These are phyloP conservation scores for Bombus superbus DNA, from an alignment of 1,140 invertebrate genomes.

Conservation along the genomic window DNA sequence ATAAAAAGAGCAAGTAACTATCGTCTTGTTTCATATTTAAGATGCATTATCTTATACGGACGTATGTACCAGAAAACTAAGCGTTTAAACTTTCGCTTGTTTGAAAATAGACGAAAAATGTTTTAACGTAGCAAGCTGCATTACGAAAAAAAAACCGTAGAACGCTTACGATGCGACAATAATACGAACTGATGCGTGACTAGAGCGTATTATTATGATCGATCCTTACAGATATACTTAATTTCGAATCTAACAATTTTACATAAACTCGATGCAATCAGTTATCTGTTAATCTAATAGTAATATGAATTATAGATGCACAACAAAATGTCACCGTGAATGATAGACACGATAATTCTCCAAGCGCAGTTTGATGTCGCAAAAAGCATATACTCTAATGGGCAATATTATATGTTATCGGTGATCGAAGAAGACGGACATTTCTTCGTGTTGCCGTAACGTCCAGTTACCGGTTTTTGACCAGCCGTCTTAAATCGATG, in stretches of 20 bases:
- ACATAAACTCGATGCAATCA: conserved; percentile 9
- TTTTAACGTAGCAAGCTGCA: conserved; percentile 16
- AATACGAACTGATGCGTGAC: conserved; percentile 40
- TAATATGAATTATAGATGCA: conserved; percentile 8
- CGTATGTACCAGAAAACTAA: conserved; percentile 1
- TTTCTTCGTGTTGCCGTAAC: conserved; percentile 48
- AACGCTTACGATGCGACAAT: conserved; percentile 32
- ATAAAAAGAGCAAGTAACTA: conserved; percentile 13
- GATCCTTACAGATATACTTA: conserved; percentile 25
- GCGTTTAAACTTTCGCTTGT: background rate
- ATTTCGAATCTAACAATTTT: conserved; percentile 20
- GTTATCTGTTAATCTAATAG: conserved; percentile 30
- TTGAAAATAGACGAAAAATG: conserved; percentile 16
- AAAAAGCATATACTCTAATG: background rate
- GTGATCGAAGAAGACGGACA: conserved; percentile 23
- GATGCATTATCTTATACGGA: background rate
- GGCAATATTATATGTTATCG: conserved; percentile 29
- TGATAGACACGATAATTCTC: conserved; percentile 4
- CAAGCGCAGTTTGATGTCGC: background rate
- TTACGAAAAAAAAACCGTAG: conserved; percentile 15
- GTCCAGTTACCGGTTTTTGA: conserved; percentile 48
- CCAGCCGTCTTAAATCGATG: conserved; percentile 45
- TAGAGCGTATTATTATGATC: conserved; percentile 28
- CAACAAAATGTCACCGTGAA: background rate
- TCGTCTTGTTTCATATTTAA: background rate